Evolutionary conservation across 2,113 vertebrate species (phyloP).

Genomic region (Collichthys lucidus): DNA sequence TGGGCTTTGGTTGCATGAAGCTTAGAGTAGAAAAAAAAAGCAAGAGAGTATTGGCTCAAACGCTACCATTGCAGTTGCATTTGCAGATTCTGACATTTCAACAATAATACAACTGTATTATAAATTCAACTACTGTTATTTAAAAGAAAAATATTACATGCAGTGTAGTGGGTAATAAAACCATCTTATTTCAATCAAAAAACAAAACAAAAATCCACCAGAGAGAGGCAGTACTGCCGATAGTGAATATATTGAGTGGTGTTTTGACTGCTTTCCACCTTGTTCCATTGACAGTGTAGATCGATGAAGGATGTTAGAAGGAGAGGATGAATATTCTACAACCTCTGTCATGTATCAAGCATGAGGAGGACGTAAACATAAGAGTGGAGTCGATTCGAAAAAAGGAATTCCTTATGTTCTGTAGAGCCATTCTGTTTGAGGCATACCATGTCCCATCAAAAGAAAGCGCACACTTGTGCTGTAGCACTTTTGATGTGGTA

Average conservation of each 20-base stretch:
- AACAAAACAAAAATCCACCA: neutral
- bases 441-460: slow-evolving; percentile 37
- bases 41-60: too few relatives aligned
- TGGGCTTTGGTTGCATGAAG: too few relatives aligned
- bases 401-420: slow-evolving; percentile 48
- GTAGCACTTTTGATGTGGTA: slow-evolving; percentile 50
- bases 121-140: neutral
- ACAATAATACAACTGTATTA: too few relatives aligned
- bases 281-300: slow-evolving; percentile 1
- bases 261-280: neutral
- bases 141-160: neutral
- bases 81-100: too few relatives aligned
- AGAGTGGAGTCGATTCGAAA: slow-evolving; percentile 35
- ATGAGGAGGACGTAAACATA: slow-evolving; percentile 55
- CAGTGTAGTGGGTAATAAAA: slow-evolving; percentile 4
- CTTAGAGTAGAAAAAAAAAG: too few relatives aligned
- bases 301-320: slow-evolving; percentile 15
- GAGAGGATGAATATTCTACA: slow-evolving; percentile 42
- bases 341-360: slow-evolving; percentile 67
- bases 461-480: slow-evolving; percentile 16
- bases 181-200: neutral
- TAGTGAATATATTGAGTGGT: neutral
- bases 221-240: neutral
- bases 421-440: slow-evolving; percentile 63
- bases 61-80: too few relatives aligned